Evolutionary conservation across 2,888 invertebrate genomes (phyloP).

Genomic region (Geophilus truncorum): DNA sequence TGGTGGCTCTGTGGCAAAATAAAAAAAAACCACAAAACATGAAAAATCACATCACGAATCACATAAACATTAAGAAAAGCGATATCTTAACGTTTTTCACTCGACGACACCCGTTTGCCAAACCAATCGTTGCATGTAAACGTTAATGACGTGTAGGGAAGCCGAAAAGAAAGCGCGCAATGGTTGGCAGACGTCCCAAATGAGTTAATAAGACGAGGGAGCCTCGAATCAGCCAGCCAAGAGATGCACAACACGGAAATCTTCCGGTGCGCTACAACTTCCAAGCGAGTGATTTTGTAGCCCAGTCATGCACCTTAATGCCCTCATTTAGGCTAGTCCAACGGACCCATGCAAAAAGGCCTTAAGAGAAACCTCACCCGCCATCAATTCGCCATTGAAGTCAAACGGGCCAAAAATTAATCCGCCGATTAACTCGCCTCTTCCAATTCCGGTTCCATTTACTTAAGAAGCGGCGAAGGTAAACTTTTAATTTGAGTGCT

Average conservation of each 20-base stretch:
- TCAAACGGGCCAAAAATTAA: neutral
- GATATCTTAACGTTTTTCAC: too few species aligned
- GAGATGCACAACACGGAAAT: neutral
- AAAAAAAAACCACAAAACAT: too few species aligned
- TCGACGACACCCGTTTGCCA: too few species aligned
- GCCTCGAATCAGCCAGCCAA: neutral
- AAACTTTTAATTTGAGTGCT: too few species aligned
- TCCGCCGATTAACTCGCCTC: neutral
- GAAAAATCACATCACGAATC: too few species aligned
- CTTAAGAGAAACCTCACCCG: neutral
- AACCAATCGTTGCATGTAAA: too few species aligned
- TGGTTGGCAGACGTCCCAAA: neutral
- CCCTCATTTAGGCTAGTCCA: neutral
- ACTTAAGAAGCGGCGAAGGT: too few species aligned
- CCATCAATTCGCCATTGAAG: neutral
- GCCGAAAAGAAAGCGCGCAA: neutral
- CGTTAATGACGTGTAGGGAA: neutral
- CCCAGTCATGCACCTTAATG: neutral
- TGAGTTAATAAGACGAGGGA: neutral
- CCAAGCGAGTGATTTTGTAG: neutral
- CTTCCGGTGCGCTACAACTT: neutral
- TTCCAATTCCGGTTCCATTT: too few species aligned
- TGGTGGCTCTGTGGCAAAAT: slow-evolving; percentile 30
- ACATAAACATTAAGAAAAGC: too few species aligned
- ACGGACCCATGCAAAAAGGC: neutral